Evolutionary conservation across 2,113 vertebrate species (phyloP), one percentile per base, ranked within the genome.

Genomic region (Dasyornis broadbenti): DNA sequence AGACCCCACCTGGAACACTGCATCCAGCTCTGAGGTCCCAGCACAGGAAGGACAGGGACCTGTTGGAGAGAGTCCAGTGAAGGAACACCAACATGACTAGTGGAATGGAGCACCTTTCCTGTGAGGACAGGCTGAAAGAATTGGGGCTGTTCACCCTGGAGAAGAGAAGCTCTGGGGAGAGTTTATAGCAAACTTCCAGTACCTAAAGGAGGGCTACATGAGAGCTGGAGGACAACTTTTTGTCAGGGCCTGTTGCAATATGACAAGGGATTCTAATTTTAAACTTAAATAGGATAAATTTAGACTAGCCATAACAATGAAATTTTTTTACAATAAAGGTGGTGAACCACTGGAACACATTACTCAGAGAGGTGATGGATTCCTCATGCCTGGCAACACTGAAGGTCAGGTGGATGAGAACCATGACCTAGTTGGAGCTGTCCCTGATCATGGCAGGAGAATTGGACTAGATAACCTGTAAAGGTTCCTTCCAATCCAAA

Each of bases 61-160:
- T 71, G 19, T 6, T 23, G 27, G 14, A 50, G 6, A 0, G 0
- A 15, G 15, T 28, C 19, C 15, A 44, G 52, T 66, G 37, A 7
- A 73, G 31, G 10, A 33, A 15, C 11, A 37, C 5, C 28, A 57
- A 15, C 1, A 33, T 17, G 11, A 15, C 10, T 9, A 39, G 19
- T 59, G 19, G 37, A 28, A 33, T 39, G 8, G 10, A 59, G 13
- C n/a, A 75, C 11, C 39, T 8, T 20, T 52, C 23, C 28, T 17
- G 5, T 4, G 4, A 75, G 5, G 11, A 75, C 21, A 60, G 33
- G 16, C 15, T 73, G 39, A 45, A 65, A 39, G 15, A 66, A 9
- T 3, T 30, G 33, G 19, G 7, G 13, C 13, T 66, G 37, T 21
- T 54, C 40, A 47, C 40, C 24, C 26, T 39, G 33, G 16, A 66